Percentiles rank a stretch among this genome's conserved stretches.
Evolutionary conservation across 2,888 invertebrate species (phyloP).

Genomic region (Craniophora ligustri): DNA sequence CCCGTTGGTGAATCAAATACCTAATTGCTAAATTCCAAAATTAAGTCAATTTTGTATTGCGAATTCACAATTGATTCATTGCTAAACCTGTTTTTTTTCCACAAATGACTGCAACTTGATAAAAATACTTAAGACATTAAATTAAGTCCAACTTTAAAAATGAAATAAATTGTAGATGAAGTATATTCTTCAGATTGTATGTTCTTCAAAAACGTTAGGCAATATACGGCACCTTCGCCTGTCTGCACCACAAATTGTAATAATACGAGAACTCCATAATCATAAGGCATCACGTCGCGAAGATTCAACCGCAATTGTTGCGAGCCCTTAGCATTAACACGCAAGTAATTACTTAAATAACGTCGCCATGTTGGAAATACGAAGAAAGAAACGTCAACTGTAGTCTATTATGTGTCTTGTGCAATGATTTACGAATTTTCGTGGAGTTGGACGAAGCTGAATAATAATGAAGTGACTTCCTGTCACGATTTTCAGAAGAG

Average conservation of each 20-base stretch:
- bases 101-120: too few species aligned
- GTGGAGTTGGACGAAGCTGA: too few species aligned
- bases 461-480: too few species aligned
- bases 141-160: too few species aligned
- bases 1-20: too few species aligned
- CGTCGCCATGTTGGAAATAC: constrained; percentile 61
- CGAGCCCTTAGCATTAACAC: constrained; percentile 53
- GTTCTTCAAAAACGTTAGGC: constrained; percentile 10
- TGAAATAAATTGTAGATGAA: neutral
- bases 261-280: constrained; percentile 45
- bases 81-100: too few species aligned
- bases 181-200: too few species aligned
- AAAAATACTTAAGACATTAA: too few species aligned
- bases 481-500: too few species aligned
- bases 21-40: too few species aligned
- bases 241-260: constrained; percentile 37
- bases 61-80: too few species aligned
- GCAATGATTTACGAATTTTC: constrained; percentile 17
- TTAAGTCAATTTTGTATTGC: too few species aligned
- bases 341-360: constrained; percentile 56
- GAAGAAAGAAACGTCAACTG: constrained; percentile 63
- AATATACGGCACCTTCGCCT: constrained; percentile 11
- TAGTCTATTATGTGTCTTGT: constrained; percentile 38
- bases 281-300: constrained; percentile 34
- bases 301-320: constrained; percentile 53